A percentile compares a stretch with the other conserved stretches of the same genome.
Evolutionary conservation across 2,113 vertebrate genomes (phyloP).

Genomic region (Manacus vitellinus): DNA sequence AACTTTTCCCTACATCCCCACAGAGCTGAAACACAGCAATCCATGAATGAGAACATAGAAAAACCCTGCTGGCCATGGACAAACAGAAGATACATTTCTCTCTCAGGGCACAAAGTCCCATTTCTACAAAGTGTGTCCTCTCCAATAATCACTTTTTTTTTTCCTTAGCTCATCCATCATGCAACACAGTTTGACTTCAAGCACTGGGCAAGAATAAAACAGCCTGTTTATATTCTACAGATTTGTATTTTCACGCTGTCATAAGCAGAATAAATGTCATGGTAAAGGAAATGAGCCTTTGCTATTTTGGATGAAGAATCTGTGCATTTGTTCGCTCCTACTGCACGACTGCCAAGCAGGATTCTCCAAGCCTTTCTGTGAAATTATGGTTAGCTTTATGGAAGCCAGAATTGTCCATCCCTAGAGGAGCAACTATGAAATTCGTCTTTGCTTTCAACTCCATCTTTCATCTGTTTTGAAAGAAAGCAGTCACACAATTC

Average conservation of each 20-base stretch:
- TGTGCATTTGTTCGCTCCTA: neutral
- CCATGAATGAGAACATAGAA: neutral
- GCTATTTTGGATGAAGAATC: neutral
- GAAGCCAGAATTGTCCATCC: neutral
- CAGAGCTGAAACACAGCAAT: neutral
- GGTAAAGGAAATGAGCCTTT: neutral
- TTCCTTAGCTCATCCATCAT: neutral
- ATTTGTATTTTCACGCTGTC: neutral
- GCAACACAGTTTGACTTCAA: neutral
- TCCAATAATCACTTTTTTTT: neutral
- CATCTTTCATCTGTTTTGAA: neutral
- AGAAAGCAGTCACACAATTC: neutral
- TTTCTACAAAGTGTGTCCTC: neutral
- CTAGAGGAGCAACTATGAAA: neutral
- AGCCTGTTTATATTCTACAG: neutral
- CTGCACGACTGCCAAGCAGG: neutral
- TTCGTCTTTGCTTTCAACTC: neutral
- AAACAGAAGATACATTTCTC: neutral
- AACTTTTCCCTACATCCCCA: neutral
- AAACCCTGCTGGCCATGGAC: neutral
- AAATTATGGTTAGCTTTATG: neutral
- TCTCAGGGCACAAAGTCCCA: neutral
- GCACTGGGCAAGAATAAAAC: neutral
- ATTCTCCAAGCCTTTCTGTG: conserved; percentile 3
- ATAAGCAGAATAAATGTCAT: neutral